Conservation (phyloP, 1,140 invertebrate species). For the Anastatus disparis region DNA sequence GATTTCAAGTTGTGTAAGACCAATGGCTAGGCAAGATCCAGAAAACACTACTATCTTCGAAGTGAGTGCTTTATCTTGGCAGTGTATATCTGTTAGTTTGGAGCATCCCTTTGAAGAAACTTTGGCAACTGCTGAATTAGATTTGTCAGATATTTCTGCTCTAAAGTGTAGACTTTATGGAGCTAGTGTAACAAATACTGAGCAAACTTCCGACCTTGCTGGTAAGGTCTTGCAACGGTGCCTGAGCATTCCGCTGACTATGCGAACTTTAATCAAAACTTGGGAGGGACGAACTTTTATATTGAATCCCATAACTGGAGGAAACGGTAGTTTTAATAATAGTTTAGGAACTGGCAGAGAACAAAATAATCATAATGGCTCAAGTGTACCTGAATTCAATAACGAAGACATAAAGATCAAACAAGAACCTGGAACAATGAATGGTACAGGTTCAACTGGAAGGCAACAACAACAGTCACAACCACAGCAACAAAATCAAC, state of each 20-base stretch:
- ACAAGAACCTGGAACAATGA: conserved; percentile 66
- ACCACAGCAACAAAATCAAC: conserved; percentile 52
- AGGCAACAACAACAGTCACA: conserved; percentile 54
- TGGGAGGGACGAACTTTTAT: conserved; percentile 66
- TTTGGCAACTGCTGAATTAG: conserved; percentile 91
- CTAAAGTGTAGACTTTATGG: conserved; percentile 74
- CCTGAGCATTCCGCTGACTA: conserved; percentile 90
- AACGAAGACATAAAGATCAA: conserved; percentile 69
- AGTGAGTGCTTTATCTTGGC: conserved; percentile 87
- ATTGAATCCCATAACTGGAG: conserved; percentile 57
- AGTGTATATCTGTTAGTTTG: conserved; percentile 89
- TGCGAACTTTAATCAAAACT: conserved; percentile 69
- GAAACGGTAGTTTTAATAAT: conserved; percentile 63
- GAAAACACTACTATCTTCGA: conserved; percentile 90
- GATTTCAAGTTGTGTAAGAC: conserved; percentile 86
- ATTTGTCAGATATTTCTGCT: conserved; percentile 83
- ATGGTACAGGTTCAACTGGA: conserved; percentile 58
- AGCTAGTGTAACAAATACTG: conserved; percentile 67
- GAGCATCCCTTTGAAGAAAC: conserved; percentile 93
- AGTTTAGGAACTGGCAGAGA: conserved; percentile 56
- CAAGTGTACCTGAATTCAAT: conserved; percentile 64
- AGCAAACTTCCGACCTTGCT: conserved; percentile 79
- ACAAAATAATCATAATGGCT: conserved; percentile 60
- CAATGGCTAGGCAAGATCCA: conserved; percentile 73
- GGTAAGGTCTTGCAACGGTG: conserved; percentile 89